phyloP scores from a whole-genome alignment of 2,888 invertebrate genomes.

The Drosophila affinis region DNA sequence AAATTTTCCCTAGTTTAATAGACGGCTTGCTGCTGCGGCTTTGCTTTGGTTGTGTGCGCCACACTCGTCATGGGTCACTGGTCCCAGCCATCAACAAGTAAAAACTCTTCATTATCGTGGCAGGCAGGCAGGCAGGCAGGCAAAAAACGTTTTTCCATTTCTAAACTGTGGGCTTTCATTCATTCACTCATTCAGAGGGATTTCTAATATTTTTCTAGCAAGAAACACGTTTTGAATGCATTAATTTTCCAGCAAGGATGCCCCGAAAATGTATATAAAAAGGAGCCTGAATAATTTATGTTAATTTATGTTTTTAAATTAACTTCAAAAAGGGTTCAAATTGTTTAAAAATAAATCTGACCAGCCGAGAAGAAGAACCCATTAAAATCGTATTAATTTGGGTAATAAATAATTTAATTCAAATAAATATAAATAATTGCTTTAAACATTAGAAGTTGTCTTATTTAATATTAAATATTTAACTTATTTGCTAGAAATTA shows the following conservation, averaged over 20 bases:
- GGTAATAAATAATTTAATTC: neutral
- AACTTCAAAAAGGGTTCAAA: neutral
- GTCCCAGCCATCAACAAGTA: slow-evolving; percentile 65
- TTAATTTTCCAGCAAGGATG: neutral
- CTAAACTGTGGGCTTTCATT: slow-evolving; percentile 14
- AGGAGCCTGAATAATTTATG: no score
- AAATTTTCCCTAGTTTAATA: slow-evolving; percentile 75
- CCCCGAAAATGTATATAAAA: neutral
- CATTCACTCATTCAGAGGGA: neutral
- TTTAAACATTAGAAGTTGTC: neutral
- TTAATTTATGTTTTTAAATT: neutral
- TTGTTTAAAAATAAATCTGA: neutral
- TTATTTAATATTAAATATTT: neutral
- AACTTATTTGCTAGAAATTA: neutral
- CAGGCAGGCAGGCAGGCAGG: slow-evolving; percentile 37
- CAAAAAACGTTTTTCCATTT: slow-evolving; percentile 56
- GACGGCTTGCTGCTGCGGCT: slow-evolving; percentile 50
- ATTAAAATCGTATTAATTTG: neutral
- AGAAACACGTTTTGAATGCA: neutral
- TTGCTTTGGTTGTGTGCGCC: slow-evolving; percentile 37
- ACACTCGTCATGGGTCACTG: slow-evolving; percentile 52
- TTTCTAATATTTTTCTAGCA: neutral
- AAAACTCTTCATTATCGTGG: slow-evolving; percentile 73
- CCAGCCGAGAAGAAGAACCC: neutral
- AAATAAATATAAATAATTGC: neutral